A percentile compares a stretch with the other conserved stretches of the same genome.
Conservation (phyloP, 1,140 invertebrate species). For the Cydia splendana region DNA sequence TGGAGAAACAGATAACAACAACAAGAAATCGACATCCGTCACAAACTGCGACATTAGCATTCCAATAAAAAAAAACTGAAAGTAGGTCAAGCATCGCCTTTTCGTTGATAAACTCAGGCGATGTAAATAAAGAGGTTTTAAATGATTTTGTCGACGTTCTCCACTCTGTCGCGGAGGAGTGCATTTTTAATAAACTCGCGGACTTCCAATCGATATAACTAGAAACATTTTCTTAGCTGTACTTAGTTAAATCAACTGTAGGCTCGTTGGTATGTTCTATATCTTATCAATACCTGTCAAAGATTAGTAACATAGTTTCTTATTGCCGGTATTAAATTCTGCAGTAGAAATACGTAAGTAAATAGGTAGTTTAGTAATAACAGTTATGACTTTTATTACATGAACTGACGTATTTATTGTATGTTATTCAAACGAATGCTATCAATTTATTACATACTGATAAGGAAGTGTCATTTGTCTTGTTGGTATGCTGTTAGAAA, state of each 20-base stretch:
- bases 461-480: not conserved
- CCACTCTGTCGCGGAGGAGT: not conserved
- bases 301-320: constrained; percentile 13
- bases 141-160: not conserved
- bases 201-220: constrained; percentile 6
- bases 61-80: not conserved
- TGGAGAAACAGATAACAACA: not conserved
- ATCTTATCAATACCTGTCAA: constrained; percentile 26
- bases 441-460: not conserved
- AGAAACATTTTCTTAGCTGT: not conserved
- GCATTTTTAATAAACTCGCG: constrained; percentile 12
- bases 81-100: constrained; percentile 13
- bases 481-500: not conserved
- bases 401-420: constrained; percentile 20
- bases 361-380: not conserved
- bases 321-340: constrained; percentile 6
- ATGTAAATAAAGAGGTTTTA: not conserved
- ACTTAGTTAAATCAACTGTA: not conserved
- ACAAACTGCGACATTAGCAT: not conserved
- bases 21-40: not conserved
- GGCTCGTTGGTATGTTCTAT: not conserved
- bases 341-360: constrained; percentile 15
- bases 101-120: not conserved
- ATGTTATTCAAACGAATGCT: constrained; percentile 21
- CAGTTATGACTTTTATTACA: constrained; percentile 21